A percentile compares a stretch with the other conserved stretches of the same genome.
Conservation (phyloP, 2,113 vertebrate species). For the Crotophaga sulcirostris region DNA sequence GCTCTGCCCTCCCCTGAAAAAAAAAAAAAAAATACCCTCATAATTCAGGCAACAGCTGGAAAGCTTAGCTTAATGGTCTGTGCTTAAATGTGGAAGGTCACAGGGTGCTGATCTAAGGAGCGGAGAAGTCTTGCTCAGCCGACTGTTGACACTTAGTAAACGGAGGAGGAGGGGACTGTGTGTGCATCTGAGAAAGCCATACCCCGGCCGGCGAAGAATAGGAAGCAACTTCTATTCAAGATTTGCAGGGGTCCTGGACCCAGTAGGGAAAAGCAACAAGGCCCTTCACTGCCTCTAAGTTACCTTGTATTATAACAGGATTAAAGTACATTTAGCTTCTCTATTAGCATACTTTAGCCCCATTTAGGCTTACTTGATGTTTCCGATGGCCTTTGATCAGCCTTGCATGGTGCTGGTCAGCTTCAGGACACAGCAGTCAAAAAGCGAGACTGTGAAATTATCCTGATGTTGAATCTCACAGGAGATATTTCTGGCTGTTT, state of each 20-base stretch:
- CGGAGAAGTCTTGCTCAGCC: conserved; percentile 79
- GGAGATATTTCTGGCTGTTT: conserved; percentile 74
- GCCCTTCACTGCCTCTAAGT: conserved; percentile 77
- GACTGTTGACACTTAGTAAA: conserved; percentile 85
- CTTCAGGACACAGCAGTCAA: conserved; percentile 76
- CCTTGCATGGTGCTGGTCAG: conserved; percentile 84
- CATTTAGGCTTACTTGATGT: conserved; percentile 84
- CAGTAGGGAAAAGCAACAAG: conserved; percentile 74
- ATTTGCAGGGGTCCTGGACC: conserved; percentile 78
- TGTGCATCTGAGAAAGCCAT: conserved; percentile 76
- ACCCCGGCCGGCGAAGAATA: conserved; percentile 71
- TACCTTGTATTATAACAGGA: conserved; percentile 89
- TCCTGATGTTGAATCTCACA: conserved; percentile 78
- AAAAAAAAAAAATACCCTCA: conserved; percentile 40
- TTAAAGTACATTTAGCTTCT: conserved; percentile 88
- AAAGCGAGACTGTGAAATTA: conserved; percentile 84
- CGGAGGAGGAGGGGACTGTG: conserved; percentile 78
- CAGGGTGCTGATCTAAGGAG: conserved; percentile 87
- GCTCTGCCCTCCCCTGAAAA: conserved; percentile 64
- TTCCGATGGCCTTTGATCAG: conserved; percentile 88
- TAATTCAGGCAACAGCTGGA: conserved; percentile 85
- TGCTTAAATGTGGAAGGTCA: conserved; percentile 84
- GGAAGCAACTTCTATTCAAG: conserved; percentile 82
- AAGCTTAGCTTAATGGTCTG: conserved; percentile 84
- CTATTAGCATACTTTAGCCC: conserved; percentile 87